Evolutionary conservation across 2,113 vertebrate species (phyloP).

Genomic region (Ammodytes marinus): DNA sequence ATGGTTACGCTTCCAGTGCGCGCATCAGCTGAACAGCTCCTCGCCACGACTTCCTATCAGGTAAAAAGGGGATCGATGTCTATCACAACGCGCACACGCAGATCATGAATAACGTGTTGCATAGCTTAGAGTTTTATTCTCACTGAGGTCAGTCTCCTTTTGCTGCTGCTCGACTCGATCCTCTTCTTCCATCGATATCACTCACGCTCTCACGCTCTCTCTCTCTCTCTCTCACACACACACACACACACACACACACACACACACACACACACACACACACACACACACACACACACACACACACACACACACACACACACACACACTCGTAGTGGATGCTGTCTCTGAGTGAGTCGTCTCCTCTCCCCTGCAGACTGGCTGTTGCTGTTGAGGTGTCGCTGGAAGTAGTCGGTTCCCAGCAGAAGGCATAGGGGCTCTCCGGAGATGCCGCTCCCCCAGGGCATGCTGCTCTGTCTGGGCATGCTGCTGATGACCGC

Average conservation of each 20-base stretch:
- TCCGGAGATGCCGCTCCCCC: slow-evolving; percentile 68
- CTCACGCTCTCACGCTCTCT: background rate
- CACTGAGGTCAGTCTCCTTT: slow-evolving; percentile 2
- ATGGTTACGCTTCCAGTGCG: slow-evolving; percentile 27
- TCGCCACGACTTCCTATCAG: slow-evolving; percentile 35
- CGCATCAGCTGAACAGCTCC: slow-evolving; percentile 27
- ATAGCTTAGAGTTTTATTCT: background rate
- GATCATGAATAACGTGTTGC: slow-evolving; percentile 45
- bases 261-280: background rate
- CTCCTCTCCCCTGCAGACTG: slow-evolving; percentile 40
- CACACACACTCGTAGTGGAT: background rate
- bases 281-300: slow-evolving; percentile 2
- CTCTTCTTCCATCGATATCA: no score
- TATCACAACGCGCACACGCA: background rate
- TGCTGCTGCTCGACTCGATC: background rate
- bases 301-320: background rate
- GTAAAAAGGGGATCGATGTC: slow-evolving; percentile 29
- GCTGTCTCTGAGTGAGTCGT: background rate
- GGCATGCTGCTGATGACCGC: slow-evolving; percentile 65
- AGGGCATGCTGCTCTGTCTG: slow-evolving; percentile 66
- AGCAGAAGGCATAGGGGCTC: slow-evolving; percentile 1
- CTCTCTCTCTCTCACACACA: background rate
- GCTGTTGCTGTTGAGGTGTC: slow-evolving; percentile 27
- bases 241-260: background rate
- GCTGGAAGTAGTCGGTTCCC: slow-evolving; percentile 4